A percentile compares a stretch with the other conserved stretches of the same genome.
phyloP scores from a whole-genome alignment of 2,113 vertebrate genomes.

The Xenus cinereus region DNA sequence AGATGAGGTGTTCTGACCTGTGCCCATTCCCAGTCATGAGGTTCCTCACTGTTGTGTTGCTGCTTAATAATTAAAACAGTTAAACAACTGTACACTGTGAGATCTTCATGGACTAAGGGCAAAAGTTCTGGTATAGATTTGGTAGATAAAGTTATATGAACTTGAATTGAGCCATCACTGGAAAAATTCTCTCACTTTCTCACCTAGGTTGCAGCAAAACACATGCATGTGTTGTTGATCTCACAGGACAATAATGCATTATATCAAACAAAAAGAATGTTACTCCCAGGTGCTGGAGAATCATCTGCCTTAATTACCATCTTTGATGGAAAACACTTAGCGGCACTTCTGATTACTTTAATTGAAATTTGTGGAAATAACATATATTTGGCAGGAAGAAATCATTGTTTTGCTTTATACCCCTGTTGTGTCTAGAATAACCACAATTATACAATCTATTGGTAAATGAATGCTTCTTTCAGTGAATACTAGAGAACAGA shows the following conservation, averaged over 20 bases:
- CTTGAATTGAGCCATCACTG: neutral
- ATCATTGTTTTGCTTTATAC: neutral
- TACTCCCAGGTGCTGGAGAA: neutral
- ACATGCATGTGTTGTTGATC: neutral
- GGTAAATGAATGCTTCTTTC: neutral
- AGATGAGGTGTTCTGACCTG: neutral
- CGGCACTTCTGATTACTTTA: neutral
- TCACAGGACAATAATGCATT: neutral
- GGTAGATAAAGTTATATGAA: neutral
- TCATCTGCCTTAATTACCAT: slow-evolving; percentile 1
- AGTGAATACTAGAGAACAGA: neutral
- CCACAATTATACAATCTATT: neutral
- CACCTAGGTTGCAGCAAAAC: neutral
- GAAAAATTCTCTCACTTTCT: neutral
- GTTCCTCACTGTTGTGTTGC: neutral
- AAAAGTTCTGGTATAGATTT: neutral
- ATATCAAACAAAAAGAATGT: neutral
- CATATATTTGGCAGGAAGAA: neutral
- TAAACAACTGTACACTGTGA: neutral
- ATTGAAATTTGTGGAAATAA: slow-evolving; percentile 10
- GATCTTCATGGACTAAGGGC: neutral
- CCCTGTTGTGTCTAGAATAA: neutral
- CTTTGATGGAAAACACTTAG: neutral
- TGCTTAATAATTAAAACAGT: neutral
- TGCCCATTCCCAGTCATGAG: neutral